Percentiles rank a stretch among this genome's conserved stretches.
These are phyloP conservation scores for Fulica atra DNA, from an alignment of 2,113 vertebrate genomes.

Conservation along the genomic window DNA sequence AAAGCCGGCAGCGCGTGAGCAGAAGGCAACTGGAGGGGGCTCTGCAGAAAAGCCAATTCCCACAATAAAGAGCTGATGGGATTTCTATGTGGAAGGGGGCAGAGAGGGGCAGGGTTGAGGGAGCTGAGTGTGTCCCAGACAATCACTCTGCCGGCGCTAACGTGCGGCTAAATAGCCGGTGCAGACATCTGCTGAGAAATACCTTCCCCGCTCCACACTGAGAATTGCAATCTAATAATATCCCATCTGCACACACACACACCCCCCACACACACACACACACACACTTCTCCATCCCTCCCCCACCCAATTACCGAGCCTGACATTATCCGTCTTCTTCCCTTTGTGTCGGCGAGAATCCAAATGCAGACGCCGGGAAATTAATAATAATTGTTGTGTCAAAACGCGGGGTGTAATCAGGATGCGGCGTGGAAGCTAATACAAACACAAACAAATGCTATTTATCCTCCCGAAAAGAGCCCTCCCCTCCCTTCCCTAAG, in stretches of 20 bases:
- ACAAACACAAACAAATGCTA: slow-evolving; percentile 81
- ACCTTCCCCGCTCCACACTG: not conserved
- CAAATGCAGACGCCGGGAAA: slow-evolving; percentile 72
- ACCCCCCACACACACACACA: not conserved
- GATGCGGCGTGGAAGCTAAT: slow-evolving; percentile 72
- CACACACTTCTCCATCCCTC: not conserved
- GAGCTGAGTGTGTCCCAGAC: not conserved
- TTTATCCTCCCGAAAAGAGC: slow-evolving; percentile 74
- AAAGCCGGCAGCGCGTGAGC: rapidly evolving
- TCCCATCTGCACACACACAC: slow-evolving; percentile 23
- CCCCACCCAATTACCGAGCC: slow-evolving; percentile 73
- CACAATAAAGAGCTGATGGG: not conserved
- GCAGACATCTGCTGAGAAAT: slow-evolving; percentile 49
- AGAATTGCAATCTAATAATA: slow-evolving; percentile 56
- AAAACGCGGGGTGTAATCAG: slow-evolving; percentile 74
- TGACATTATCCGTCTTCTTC: slow-evolving; percentile 71
- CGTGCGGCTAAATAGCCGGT: not conserved
- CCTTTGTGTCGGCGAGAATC: slow-evolving; percentile 72
- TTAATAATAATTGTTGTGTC: slow-evolving; percentile 81
- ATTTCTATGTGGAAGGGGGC: not conserved
- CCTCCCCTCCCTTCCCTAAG: slow-evolving; percentile 50
- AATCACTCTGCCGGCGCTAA: not conserved
- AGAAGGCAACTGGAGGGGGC: not conserved
- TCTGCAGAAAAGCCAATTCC: slow-evolving; percentile 2
- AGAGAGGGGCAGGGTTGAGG: slow-evolving; percentile 3